Conservation (phyloP, 2,888 invertebrate genomes). For the Philhelius pedissequus region DNA sequence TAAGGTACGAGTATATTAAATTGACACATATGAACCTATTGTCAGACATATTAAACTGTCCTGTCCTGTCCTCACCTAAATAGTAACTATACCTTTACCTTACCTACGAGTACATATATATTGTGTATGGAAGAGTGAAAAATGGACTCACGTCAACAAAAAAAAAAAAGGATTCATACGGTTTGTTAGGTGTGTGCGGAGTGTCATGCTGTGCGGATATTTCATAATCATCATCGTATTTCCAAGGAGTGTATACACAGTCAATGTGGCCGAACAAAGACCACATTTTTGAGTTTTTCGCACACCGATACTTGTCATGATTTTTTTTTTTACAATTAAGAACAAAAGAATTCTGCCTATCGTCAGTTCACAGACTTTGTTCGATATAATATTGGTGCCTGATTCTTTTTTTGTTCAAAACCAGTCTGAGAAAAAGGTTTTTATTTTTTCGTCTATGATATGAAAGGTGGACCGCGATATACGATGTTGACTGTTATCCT, state of each 20-base stretch:
- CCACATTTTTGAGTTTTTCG: constrained; percentile 58
- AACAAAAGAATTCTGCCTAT: not conserved
- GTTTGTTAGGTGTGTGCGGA: constrained; percentile 13
- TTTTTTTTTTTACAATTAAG: constrained; percentile 13
- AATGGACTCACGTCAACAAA: not conserved
- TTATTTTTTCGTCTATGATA: constrained; percentile 21
- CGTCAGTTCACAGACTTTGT: not conserved
- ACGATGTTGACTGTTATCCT: not conserved
- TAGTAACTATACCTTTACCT: too few species aligned
- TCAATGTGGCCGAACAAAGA: constrained; percentile 63
- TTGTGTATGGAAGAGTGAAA: too few species aligned
- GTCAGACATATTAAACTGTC: constrained; percentile 34
- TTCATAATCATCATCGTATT: constrained; percentile 45
- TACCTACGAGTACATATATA: too few species aligned
- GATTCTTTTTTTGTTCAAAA: constrained; percentile 10
- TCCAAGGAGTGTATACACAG: not conserved
- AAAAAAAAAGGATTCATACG: constrained; percentile 21
- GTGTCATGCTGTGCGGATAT: constrained; percentile 49
- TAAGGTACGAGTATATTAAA: constrained; percentile 34
- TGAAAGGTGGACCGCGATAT: constrained; percentile 37
- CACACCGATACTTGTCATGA: constrained; percentile 13
- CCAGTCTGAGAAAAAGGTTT: not conserved
- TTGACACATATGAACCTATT: constrained; percentile 58
- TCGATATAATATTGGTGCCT: not conserved
- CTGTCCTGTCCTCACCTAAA: constrained; percentile 56